A percentile compares a stretch with the other conserved stretches of the same genome.
These are phyloP conservation scores for Tetramorium parvispinum DNA, from an alignment of 1,140 invertebrate genomes.

Conservation along the genomic window DNA sequence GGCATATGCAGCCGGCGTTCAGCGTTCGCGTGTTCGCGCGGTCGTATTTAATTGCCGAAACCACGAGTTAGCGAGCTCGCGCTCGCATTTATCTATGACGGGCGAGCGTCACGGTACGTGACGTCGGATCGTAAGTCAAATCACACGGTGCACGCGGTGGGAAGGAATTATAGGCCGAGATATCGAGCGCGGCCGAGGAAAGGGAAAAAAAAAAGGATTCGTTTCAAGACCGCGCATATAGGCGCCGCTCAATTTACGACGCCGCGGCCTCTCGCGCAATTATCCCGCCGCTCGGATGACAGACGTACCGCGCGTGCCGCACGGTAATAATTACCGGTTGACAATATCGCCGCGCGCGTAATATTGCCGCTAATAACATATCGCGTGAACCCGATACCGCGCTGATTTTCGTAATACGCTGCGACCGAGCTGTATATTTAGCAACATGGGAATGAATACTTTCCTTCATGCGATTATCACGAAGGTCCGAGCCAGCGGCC, in stretches of 20 bases:
- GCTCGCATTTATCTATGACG: conserved; percentile 45
- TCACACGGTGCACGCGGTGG: conserved; percentile 24
- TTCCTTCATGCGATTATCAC: neutral
- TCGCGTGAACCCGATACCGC: conserved; percentile 12
- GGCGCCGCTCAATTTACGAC: conserved; percentile 36
- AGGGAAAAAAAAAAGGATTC: neutral
- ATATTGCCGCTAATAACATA: conserved; percentile 31
- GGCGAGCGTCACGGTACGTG: conserved; percentile 29
- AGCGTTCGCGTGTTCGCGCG: conserved; percentile 10
- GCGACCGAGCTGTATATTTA: conserved; percentile 36
- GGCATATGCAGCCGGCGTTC: conserved; percentile 8
- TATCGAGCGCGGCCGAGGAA: neutral
- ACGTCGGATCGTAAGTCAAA: conserved; percentile 42
- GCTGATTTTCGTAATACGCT: conserved; percentile 29
- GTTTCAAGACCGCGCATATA: conserved; percentile 15
- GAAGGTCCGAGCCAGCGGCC: neutral
- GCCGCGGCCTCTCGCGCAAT: conserved; percentile 18
- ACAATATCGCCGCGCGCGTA: conserved; percentile 45
- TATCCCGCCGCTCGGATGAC: neutral
- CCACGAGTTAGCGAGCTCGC: conserved; percentile 42
- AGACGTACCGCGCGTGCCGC: neutral
- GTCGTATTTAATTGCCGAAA: conserved; percentile 55
- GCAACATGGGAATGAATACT: neutral
- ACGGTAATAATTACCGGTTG: conserved; percentile 55
- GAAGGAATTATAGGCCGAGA: neutral